A percentile compares a stretch with the other conserved stretches of the same genome.
phyloP scores from a whole-genome alignment of 2,797 vertebrate genomes.

The Tokudaia tokunoshimensis region DNA sequence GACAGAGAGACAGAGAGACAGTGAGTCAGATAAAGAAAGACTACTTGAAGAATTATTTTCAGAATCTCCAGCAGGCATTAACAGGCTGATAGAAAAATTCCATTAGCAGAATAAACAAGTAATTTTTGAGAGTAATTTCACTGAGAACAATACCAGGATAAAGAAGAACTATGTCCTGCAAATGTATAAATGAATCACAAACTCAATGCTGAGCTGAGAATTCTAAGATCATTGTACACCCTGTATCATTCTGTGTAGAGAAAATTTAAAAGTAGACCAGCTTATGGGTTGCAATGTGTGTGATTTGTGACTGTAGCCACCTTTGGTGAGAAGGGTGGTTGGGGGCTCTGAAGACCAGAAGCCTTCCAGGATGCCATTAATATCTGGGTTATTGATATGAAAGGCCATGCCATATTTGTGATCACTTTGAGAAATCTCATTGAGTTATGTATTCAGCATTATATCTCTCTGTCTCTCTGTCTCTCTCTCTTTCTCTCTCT shows the following conservation, averaged over 20 bases:
- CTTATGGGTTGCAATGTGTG: not conserved
- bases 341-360: not conserved
- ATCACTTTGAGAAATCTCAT: not conserved
- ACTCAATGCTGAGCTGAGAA: not conserved
- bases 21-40: no score
- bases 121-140: not conserved
- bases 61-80: not conserved
- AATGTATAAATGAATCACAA: not conserved
- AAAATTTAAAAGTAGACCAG: not conserved
- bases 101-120: not conserved
- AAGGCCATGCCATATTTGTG: not conserved
- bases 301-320: not conserved
- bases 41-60: not conserved
- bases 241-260: not conserved
- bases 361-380: not conserved
- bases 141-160: not conserved
- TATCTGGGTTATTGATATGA: not conserved
- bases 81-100: not conserved
- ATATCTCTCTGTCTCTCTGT: no score
- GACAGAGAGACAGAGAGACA: accelerated
- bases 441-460: not conserved
- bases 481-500: not conserved
- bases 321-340: not conserved
- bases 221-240: not conserved
- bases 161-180: not conserved